Percentiles rank a stretch among this genome's conserved stretches.
These are phyloP conservation scores for Rousettus madagascariensis DNA, from an alignment of 2,797 vertebrate genomes.

Conservation along the genomic window DNA sequence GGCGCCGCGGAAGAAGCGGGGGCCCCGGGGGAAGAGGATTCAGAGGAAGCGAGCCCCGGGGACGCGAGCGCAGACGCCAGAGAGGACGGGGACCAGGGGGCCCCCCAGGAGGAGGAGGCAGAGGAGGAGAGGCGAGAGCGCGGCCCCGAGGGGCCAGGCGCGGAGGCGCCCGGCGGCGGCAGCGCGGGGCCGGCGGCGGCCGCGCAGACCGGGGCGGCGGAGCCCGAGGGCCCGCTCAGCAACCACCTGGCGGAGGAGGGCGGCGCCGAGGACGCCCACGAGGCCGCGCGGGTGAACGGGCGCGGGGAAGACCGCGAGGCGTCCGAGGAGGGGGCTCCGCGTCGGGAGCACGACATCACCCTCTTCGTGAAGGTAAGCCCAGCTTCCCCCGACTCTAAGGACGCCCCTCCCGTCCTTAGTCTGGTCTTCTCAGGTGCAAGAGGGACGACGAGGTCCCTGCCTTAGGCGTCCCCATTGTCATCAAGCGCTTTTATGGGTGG, in stretches of 20 bases:
- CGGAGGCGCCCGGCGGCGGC: not conserved
- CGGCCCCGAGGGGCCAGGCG: not conserved
- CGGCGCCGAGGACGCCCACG: not conserved
- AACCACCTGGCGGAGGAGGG: constrained; percentile 52
- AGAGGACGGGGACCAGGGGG: not conserved
- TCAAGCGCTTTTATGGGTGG: fast-evolving
- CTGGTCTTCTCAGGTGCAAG: too few species aligned
- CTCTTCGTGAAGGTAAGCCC: constrained; percentile 87
- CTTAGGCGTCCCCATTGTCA: fast-evolving
- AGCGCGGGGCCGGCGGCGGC: not conserved
- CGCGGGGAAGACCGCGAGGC: constrained; percentile 12
- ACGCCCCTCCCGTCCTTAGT: too few species aligned
- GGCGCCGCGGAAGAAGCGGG: not conserved
- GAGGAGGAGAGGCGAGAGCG: not conserved
- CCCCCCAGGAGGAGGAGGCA: not conserved
- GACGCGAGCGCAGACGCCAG: not conserved
- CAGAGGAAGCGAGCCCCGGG: not conserved
- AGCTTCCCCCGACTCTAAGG: fast-evolving
- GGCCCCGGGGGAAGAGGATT: not conserved
- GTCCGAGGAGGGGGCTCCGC: not conserved
- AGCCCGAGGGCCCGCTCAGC: not conserved
- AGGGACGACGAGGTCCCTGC: not conserved
- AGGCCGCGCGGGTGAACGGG: not conserved
- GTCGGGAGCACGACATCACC: constrained; percentile 86
- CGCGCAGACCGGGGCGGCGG: fast-evolving